These are phyloP conservation scores for Antrozous pallidus DNA, from an alignment of 2,797 vertebrate species.

Conservation along the genomic window DNA sequence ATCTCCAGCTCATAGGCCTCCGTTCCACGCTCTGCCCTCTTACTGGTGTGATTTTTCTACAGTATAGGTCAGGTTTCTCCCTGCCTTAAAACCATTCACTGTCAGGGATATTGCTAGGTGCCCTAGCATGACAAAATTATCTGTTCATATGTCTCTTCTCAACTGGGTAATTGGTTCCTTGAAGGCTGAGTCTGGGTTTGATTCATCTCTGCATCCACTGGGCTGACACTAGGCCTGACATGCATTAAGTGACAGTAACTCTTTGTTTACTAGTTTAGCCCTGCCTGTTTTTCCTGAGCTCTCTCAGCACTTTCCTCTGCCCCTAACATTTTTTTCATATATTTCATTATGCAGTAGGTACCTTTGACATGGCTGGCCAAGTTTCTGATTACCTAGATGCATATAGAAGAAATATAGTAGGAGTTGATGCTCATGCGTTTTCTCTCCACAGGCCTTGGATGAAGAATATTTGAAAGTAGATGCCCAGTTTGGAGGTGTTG, in stretches of 20 bases:
- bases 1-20: not conserved
- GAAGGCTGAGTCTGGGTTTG: not conserved
- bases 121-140: not conserved
- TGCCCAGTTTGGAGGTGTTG: conserved; percentile 96
- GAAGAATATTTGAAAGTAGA: conserved; percentile 98
- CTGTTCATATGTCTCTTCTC: not conserved
- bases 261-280: not conserved
- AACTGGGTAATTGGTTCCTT: not conserved
- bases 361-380: not conserved
- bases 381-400: not conserved
- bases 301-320: not conserved
- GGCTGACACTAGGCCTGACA: not conserved
- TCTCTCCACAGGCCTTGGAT: conserved; percentile 91
- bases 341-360: not conserved
- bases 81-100: not conserved
- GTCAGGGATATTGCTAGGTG: not conserved
- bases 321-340: not conserved
- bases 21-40: not conserved
- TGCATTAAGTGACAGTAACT: not conserved
- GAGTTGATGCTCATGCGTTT: not conserved
- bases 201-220: not conserved
- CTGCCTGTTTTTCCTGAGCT: not conserved
- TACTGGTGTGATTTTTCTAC: not conserved
- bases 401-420: not conserved
- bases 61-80: not conserved